A percentile compares a stretch with the other conserved stretches of the same genome.
These are phyloP conservation scores for Aythya fuligula DNA, from an alignment of 2,797 vertebrate species.

Conservation along the genomic window DNA sequence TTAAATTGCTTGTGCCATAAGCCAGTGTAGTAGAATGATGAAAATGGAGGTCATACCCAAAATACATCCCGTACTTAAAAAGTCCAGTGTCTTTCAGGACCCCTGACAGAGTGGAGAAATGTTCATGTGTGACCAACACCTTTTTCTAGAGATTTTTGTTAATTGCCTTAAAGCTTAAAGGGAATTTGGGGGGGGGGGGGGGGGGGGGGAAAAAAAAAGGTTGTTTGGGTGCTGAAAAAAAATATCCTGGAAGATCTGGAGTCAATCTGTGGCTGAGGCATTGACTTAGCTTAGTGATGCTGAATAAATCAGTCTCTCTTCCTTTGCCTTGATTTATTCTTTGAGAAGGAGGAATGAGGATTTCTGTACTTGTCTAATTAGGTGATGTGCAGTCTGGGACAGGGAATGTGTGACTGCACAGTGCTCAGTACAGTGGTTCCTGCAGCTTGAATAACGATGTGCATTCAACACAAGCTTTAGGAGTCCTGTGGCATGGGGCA, in stretches of 20 bases:
- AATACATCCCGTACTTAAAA: not conserved
- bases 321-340: not conserved
- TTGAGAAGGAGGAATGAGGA: not conserved
- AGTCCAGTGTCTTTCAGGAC: not conserved
- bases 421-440: not conserved
- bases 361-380: not conserved
- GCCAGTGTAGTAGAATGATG: not conserved
- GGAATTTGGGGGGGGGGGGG: not conserved
- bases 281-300: not conserved
- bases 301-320: not conserved
- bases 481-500: not conserved
- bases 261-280: not conserved
- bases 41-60: not conserved
- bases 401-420: not conserved
- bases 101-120: not conserved
- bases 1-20: not conserved
- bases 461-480: not conserved
- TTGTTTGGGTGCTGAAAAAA: not conserved
- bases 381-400: not conserved
- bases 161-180: not conserved
- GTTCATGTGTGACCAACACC: not conserved
- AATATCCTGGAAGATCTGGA: not conserved
- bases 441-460: accelerated
- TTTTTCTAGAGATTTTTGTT: not conserved
- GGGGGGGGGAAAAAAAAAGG: too few species aligned